Evolutionary conservation across 2,113 vertebrate genomes (phyloP).

Genomic region (Lepisosteus osseus): DNA sequence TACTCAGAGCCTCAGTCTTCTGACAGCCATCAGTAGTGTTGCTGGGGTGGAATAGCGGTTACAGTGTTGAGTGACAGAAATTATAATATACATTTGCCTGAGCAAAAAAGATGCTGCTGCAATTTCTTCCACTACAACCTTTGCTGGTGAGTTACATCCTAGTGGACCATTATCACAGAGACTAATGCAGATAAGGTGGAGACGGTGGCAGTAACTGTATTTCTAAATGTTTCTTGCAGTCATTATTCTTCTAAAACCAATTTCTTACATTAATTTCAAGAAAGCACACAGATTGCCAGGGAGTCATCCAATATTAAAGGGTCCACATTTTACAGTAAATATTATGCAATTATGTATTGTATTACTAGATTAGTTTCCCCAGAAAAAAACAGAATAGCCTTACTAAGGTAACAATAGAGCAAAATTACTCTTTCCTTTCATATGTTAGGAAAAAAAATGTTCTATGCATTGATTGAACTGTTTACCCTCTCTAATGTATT

Average conservation of each 20-base stretch:
- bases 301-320: conserved; percentile 65
- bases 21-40: background rate
- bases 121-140: conserved; percentile 35
- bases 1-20: too few species aligned
- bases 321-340: conserved; percentile 48
- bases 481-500: conserved; percentile 43
- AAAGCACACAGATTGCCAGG: conserved; percentile 54
- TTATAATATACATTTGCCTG: conserved; percentile 27
- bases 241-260: conserved; percentile 58
- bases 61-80: conserved; percentile 33
- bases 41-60: conserved; percentile 45
- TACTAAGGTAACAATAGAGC: conserved; percentile 47
- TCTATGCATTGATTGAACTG: conserved; percentile 52
- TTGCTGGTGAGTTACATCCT: conserved; percentile 45
- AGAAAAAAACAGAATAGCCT: conserved; percentile 36
- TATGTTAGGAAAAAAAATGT: conserved; percentile 44
- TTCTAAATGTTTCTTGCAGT: conserved; percentile 57
- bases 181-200: conserved; percentile 44
- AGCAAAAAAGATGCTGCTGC: conserved; percentile 21
- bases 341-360: conserved; percentile 22
- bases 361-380: conserved; percentile 36
- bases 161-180: conserved; percentile 38
- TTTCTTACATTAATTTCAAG: conserved; percentile 58
- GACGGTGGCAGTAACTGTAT: conserved; percentile 43
- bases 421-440: conserved; percentile 58